Percentiles rank a stretch among this genome's conserved stretches.
Evolutionary conservation across 2,113 vertebrate genomes (phyloP).

Genomic region (Anguilla japonica): DNA sequence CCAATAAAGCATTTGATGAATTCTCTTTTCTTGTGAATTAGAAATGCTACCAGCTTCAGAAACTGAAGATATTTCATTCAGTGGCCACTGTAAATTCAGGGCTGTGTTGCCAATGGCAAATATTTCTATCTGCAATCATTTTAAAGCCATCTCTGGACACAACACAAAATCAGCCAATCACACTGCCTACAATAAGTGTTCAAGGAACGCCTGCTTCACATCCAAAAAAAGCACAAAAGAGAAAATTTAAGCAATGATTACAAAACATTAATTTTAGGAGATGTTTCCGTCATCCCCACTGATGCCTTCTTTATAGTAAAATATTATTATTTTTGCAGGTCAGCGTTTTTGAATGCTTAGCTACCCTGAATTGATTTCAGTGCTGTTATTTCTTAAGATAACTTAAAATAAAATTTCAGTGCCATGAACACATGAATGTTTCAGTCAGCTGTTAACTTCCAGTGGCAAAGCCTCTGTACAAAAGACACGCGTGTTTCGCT

Average conservation of each 20-base stretch:
- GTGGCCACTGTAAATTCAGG: not conserved
- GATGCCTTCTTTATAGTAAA: not conserved
- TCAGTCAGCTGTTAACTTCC: not conserved
- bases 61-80: not conserved
- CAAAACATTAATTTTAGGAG: not conserved
- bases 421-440: too few relatives aligned
- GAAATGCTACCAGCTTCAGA: not conserved
- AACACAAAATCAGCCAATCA: not conserved
- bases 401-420: too few relatives aligned
- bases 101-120: not conserved
- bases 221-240: not conserved
- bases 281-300: not conserved
- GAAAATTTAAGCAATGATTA: not conserved
- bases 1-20: too few relatives aligned
- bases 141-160: not conserved
- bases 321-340: not conserved
- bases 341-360: not conserved
- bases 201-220: not conserved
- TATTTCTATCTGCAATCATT: not conserved
- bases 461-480: not conserved
- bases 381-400: too few relatives aligned
- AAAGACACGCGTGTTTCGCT: not conserved
- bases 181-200: too few relatives aligned
- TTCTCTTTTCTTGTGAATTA: not conserved
- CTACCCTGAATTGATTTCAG: too few relatives aligned